Evolutionary conservation across 2,797 vertebrate genomes (phyloP).

Genomic region (Aulostomus chinensis): DNA sequence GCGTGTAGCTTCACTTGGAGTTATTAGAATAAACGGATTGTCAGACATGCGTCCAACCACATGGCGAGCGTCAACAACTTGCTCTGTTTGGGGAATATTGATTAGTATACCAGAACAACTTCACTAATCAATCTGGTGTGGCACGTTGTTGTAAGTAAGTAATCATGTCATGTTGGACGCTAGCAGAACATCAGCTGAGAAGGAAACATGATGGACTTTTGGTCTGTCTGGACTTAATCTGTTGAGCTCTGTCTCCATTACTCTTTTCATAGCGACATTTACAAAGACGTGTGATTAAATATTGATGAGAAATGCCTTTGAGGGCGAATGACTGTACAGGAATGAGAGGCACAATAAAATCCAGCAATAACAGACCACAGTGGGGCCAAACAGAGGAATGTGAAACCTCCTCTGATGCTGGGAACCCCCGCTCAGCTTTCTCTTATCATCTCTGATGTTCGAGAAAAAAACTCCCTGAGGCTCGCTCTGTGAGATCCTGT

Average conservation of each 20-base stretch:
- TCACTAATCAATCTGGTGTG: slow-evolving; percentile 41
- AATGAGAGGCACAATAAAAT: slow-evolving; percentile 17
- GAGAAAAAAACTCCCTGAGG: slow-evolving; percentile 12
- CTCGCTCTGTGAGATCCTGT: slow-evolving; percentile 21
- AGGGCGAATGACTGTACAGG: slow-evolving; percentile 10
- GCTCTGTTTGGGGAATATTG: slow-evolving; percentile 23
- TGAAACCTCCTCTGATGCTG: slow-evolving; percentile 41
- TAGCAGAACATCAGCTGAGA: too few relatives aligned
- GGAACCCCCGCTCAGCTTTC: slow-evolving; percentile 40
- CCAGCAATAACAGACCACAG: slow-evolving; percentile 1
- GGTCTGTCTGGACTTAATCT: too few relatives aligned
- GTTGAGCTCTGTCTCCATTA: too few relatives aligned
- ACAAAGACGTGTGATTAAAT: too few relatives aligned
- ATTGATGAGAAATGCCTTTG: neutral
- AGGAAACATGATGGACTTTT: too few relatives aligned
- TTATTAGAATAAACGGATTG: too few relatives aligned
- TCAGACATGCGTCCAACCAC: too few relatives aligned
- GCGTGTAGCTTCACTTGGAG: too few relatives aligned
- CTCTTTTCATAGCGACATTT: too few relatives aligned
- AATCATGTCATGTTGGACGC: too few relatives aligned
- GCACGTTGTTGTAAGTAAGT: slow-evolving; percentile 22
- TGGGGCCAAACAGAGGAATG: slow-evolving; percentile 26
- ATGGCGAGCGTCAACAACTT: slow-evolving; percentile 6
- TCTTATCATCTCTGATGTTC: slow-evolving; percentile 32
- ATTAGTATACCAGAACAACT: slow-evolving; percentile 21